Evolutionary conservation across 2,888 invertebrate species (phyloP), one percentile per base, ranked within the genome.

Genomic region (Ganaspis brasiliensis): DNA sequence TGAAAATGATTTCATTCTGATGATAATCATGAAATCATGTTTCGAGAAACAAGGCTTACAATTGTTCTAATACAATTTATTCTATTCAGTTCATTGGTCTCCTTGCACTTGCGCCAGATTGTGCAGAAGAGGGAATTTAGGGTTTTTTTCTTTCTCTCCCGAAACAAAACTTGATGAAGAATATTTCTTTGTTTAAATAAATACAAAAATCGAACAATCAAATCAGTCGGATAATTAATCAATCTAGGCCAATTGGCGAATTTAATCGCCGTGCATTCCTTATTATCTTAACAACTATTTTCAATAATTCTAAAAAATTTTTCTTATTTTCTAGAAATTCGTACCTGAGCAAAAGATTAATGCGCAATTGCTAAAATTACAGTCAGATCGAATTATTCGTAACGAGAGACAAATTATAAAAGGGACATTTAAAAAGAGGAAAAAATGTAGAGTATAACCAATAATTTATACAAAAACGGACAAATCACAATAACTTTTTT

Each of bases 331-430:
- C 52, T 78, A 76, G 78, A 70, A 80, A 75, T 78, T 74, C 61
- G 61, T 77, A 80, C 77, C 81, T 73, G 77, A 81, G 85, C 85
- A 83, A 45, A 75, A 85, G 82, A 85, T 80, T 83, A 85, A 67
- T 67, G 21, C 63, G 63, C 63, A 12, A 63, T 67, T 5, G n/a
- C n/a, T n/a, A n/a, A n/a, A n/a, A n/a, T n/a, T n/a, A n/a, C n/a
- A n/a, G n/a, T n/a, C n/a, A n/a, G 31, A 31, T 31, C 31, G 31
- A 31, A 31, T n/a, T n/a, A n/a, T n/a, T n/a, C n/a, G n/a, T n/a
- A n/a, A n/a, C n/a, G n/a, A n/a, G n/a, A n/a, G n/a, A n/a, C n/a
- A n/a, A n/a, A n/a, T 2, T 6, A 31, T 31, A 31, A 6, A 31
- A 31, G 6, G 31, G 6, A 31, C 2, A 31, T 31, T 31, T 31